Evolutionary conservation across 2,797 vertebrate genomes (phyloP).

Genomic region (Enteromius radiatus): DNA sequence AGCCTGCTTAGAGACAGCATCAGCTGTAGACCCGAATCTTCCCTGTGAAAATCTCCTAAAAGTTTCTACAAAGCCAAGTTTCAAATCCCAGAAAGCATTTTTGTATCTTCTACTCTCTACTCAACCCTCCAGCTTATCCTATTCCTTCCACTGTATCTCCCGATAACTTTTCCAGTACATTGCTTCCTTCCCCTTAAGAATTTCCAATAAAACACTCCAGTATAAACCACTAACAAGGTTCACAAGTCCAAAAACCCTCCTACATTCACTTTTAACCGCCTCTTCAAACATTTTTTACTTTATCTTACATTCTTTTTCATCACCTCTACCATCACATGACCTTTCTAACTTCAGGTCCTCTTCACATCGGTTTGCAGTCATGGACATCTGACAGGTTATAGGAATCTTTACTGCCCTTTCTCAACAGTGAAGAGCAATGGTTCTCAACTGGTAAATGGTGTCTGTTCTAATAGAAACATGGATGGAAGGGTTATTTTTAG

Average conservation of each 20-base stretch:
- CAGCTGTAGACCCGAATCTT: conserved; percentile 1
- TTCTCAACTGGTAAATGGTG: neutral
- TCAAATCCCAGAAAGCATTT: neutral
- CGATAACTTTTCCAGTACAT: neutral
- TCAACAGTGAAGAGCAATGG: neutral
- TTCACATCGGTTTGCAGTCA: neutral
- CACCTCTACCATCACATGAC: neutral
- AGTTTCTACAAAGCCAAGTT: neutral
- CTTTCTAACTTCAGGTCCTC: neutral
- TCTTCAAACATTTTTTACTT: neutral
- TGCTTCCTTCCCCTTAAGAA: neutral
- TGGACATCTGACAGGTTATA: neutral
- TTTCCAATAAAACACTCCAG: neutral
- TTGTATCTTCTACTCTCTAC: conserved; percentile 1
- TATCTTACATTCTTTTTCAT: conserved; percentile 6
- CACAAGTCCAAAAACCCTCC: neutral
- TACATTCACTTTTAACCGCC: neutral
- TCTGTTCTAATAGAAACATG: neutral
- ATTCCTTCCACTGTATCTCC: neutral
- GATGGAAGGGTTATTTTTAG: no score
- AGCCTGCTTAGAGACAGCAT: conserved; percentile 6
- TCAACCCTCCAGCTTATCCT: neutral
- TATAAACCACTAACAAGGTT: neutral
- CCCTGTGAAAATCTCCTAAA: neutral
- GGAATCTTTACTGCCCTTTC: neutral